Base-by-base conservation (phyloP, 2,888 invertebrate genomes). In the Caenorhabditis sinica region DNA sequence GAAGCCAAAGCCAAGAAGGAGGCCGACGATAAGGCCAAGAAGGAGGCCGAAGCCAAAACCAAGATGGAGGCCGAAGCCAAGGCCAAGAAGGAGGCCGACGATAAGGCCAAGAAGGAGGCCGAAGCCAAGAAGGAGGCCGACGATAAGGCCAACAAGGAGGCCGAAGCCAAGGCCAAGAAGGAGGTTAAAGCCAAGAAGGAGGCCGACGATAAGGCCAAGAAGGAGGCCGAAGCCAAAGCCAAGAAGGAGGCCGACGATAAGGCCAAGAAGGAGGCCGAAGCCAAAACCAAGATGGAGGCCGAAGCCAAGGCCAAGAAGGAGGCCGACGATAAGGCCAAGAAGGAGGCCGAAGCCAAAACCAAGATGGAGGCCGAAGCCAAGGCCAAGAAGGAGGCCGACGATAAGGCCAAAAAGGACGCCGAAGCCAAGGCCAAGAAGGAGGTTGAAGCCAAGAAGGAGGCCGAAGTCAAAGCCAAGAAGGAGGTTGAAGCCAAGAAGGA, bases 251-350 rank as follows among this genome's bases (percentile, higher is more conserved):
- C 73, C 20, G 72, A 72, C 2, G 79, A 40, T 11, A 56, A 65
- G 72, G 43, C 58, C 30, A 83, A 86, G 75, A 76, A 77, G 69
- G 79, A 73, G 0, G 51, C 69, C 43, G 85, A 75, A 2, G 72
- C 28, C n/a, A 87, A 87, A 56, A 68, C 83, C n/a, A 84, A 86
- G 69, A 79, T 66, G 58, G 74, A 79, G 1, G 65, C 65, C 11
- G 65, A 65, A 0, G 65, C n/a, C 0, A 65, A 65, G 30, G 15
- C 45, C 11, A 60, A 77, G 40, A 77, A 58, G 60, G 45, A 61
- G n/a, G 61, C 60, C 15, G 63, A 60, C 4, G 74, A 17, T 3
- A 77, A 82, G 51, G 68, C 73, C 49, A 74, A 84, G 36, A 77
- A 77, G 61, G 40, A 45, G 1, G 65, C 76, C 9, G 69, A 82